A percentile compares a stretch with the other conserved stretches of the same genome.
Conservation (phyloP, 1,140 invertebrate species). For the Pissodes strobi region DNA sequence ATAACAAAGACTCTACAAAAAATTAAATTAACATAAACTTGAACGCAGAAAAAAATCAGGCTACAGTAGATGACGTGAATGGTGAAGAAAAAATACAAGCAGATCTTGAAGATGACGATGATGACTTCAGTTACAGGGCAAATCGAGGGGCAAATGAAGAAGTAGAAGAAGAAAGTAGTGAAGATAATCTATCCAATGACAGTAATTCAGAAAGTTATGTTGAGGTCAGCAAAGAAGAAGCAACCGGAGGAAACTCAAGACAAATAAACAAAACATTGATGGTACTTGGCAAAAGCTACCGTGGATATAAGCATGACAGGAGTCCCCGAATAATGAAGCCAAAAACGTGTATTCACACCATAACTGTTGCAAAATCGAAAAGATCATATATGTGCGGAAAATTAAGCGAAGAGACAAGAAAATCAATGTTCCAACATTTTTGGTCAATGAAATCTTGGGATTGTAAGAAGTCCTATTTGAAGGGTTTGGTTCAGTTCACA, state of each 20-base stretch:
- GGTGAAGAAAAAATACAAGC: not conserved
- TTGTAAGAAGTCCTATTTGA: slow-evolving; percentile 9
- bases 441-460: slow-evolving; percentile 1
- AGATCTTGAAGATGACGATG: not conserved
- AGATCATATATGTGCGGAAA: slow-evolving; percentile 7
- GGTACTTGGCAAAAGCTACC: not conserved
- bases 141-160: too few species aligned
- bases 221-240: too few species aligned
- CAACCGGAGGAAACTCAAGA: not conserved
- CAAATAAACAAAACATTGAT: not conserved
- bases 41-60: not conserved
- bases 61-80: not conserved
- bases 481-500: slow-evolving; percentile 3
- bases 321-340: not conserved
- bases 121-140: not conserved
- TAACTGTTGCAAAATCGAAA: slow-evolving; percentile 5
- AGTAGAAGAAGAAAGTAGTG: not conserved
- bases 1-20: too few species aligned
- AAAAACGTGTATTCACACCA: not conserved
- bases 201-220: too few species aligned
- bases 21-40: not conserved
- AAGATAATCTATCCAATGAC: not conserved
- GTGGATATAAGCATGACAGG: not conserved
- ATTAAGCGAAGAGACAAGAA: not conserved
- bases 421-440: not conserved